Conservation (phyloP, 2,888 invertebrate genomes). For the Digitonthophagus gazella region DNA sequence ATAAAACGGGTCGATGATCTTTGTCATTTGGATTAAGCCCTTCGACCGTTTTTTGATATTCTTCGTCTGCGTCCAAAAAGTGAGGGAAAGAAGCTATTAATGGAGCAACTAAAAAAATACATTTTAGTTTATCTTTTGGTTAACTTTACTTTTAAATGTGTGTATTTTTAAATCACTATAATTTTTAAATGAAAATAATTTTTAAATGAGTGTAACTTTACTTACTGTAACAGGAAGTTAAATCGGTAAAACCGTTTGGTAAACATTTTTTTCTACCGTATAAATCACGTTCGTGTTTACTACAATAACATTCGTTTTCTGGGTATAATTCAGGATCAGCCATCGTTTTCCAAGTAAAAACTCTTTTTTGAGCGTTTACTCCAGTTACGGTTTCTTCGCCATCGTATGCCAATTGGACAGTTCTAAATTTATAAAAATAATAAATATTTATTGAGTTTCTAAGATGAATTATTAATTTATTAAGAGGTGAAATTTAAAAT, state of each 20-base stretch:
- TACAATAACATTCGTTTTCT: conserved; percentile 28
- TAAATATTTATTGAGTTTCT: not conserved
- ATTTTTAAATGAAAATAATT: not conserved
- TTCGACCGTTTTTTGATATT: conserved; percentile 54
- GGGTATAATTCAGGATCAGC: not conserved
- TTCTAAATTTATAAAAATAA: conserved; percentile 18
- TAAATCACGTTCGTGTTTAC: conserved; percentile 22
- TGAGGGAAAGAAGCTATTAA: conserved; percentile 72
- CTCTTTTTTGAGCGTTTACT: conserved; percentile 20
- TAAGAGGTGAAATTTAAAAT: too few relatives aligned
- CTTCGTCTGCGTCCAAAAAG: conserved; percentile 55
- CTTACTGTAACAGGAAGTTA: conserved; percentile 28
- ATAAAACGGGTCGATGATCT: conserved; percentile 64
- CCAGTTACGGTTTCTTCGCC: conserved; percentile 20
- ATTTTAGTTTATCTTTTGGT: not conserved
- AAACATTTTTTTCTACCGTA: conserved; percentile 26
- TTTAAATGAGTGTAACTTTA: too few relatives aligned
- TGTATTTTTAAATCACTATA: not conserved
- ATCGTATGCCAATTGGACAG: conserved; percentile 21
- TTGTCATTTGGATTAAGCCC: conserved; percentile 61
- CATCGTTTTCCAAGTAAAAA: not conserved
- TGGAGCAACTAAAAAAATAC: conserved; percentile 59
- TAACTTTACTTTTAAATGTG: not conserved
- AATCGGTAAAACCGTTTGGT: conserved; percentile 29
- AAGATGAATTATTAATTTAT: too few relatives aligned